Percentiles rank a stretch among this genome's conserved stretches.
phyloP scores from a whole-genome alignment of 2,113 vertebrate species.

The Oxyura jamaicensis region DNA sequence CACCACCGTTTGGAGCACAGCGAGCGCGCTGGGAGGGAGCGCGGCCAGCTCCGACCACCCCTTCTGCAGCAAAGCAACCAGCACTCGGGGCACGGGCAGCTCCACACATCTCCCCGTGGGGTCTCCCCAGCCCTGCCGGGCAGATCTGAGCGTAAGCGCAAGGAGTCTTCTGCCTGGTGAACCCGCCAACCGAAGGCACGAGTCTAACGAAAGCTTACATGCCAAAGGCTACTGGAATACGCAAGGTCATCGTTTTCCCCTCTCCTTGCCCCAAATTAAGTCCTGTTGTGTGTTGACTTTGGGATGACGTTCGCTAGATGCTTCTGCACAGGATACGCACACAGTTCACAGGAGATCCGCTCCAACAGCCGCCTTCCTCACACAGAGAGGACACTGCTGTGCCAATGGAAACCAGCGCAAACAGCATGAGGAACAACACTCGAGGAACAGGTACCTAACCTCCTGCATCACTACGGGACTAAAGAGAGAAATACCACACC shows the following conservation, averaged over 20 bases:
- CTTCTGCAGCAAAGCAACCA: not conserved
- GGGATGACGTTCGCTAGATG: not conserved
- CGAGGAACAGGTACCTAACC: not conserved
- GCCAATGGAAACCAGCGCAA: not conserved
- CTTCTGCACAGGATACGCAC: not conserved
- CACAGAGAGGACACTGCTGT: not conserved
- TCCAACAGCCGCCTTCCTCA: not conserved
- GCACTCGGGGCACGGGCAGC: rapidly evolving
- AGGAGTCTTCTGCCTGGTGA: not conserved
- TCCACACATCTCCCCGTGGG: rapidly evolving
- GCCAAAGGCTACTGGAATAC: not conserved
- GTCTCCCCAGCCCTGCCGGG: not conserved
- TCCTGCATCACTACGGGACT: not conserved
- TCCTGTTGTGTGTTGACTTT: not conserved
- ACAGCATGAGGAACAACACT: not conserved
- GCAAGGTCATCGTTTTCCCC: not conserved
- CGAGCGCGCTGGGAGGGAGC: not conserved
- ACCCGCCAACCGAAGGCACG: not conserved
- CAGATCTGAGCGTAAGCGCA: not conserved
- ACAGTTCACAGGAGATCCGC: not conserved
- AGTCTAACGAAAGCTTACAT: not conserved
- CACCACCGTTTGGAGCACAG: not conserved
- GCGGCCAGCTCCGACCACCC: not conserved
- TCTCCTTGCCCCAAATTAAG: not conserved
- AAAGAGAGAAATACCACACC: not conserved